These are phyloP conservation scores for Phylloscopus trochiloides DNA, from an alignment of 2,113 vertebrate genomes.

Conservation along the genomic window DNA sequence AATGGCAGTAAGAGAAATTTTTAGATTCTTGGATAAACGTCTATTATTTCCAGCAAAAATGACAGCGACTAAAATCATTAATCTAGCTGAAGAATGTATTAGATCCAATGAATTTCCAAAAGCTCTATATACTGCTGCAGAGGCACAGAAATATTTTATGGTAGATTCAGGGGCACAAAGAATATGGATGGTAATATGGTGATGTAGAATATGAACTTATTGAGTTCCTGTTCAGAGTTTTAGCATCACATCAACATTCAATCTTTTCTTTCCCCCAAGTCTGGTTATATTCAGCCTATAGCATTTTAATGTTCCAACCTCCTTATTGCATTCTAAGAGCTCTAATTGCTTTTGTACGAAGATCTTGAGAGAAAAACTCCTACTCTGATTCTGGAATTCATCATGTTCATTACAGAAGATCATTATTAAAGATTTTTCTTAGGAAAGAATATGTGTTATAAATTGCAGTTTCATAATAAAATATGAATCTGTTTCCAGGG, in stretches of 20 bases:
- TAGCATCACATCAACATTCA: not conserved
- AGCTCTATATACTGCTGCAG: not conserved
- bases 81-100: not conserved
- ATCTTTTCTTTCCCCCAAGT: not conserved
- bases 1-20: not conserved
- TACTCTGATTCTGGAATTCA: constrained; percentile 61
- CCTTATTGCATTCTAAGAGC: not conserved
- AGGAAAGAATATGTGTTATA: constrained; percentile 46
- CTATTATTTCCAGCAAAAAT: not conserved
- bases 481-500: constrained; percentile 63
- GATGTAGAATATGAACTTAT: not conserved
- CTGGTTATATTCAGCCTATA: not conserved
- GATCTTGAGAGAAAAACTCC: constrained; percentile 43
- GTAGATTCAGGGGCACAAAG: not conserved
- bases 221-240: not conserved
- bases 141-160: not conserved
- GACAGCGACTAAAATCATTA: not conserved
- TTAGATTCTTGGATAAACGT: not conserved
- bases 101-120: not conserved
- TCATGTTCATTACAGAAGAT: constrained; percentile 70
- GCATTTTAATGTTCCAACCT: not conserved
- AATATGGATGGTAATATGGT: not conserved
- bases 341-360: constrained; percentile 37
- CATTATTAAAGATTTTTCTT: constrained; percentile 74
- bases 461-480: constrained; percentile 69